Evolutionary conservation across 2,797 vertebrate genomes (phyloP), one percentile per base, ranked within the genome.

Genomic region (Gymnothorax reevesii): DNA sequence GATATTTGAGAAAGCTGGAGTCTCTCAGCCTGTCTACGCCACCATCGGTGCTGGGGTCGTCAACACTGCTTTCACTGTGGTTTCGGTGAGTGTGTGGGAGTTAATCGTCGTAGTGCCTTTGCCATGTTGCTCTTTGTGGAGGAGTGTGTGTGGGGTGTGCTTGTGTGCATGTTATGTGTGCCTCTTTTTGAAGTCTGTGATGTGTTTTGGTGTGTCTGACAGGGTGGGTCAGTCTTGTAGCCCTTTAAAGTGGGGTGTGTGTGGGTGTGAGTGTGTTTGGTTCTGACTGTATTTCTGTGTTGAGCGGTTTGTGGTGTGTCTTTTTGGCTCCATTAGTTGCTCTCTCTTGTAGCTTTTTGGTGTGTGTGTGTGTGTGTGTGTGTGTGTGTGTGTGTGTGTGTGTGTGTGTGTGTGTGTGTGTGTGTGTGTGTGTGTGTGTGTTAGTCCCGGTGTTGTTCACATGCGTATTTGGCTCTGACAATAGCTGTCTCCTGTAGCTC

Each of bases 1-100:
- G 87, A 98, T 98, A 90, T 98, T 98, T 0, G 92, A 95, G 89
- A 97, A 95, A 88, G 92, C 97, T 0, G 96, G 96, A 0, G 97
- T 97, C 84, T 86, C 95, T 86, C 95, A 98, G 92, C 97, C 97
- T 0, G 96, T 97, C 82, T 98, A 97, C 0, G 97, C 97, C 88
- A 98, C 97, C 86, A 98, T 98, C 0, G 97, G 97, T 75, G 93
- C 97, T 0, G 97, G 97, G 0, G 95, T 97, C 17, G 96, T 97
- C 79, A 98, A 98, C 88, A 97, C 96, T 0, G 97, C 97, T 22
- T 97, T 97, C 92, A 98, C 97, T 0, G 94, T 98, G 0, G 96
- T 98, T 20, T 98, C 97, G 20, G 97, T 97, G 92, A 95, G 97
- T 94, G 22, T 59, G 4, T 49, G 8, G 13, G 57, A 13, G 15